Percentiles rank a stretch among this genome's conserved stretches.
These are phyloP conservation scores for Otus sunia DNA, from an alignment of 2,113 vertebrate species.

Conservation along the genomic window DNA sequence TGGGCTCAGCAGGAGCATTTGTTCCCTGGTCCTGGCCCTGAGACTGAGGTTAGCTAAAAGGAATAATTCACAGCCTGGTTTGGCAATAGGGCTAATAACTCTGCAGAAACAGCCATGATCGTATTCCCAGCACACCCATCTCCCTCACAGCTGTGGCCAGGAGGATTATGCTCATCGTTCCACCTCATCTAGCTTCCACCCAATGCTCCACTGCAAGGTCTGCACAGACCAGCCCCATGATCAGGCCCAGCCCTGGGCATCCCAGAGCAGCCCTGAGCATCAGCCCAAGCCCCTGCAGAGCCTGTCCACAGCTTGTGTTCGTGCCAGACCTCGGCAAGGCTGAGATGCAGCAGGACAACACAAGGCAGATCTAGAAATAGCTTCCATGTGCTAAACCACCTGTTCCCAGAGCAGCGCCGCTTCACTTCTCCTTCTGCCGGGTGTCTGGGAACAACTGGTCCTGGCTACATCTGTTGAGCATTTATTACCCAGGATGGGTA, in stretches of 20 bases:
- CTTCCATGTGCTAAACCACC: conserved; percentile 44
- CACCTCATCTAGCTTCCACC: background rate
- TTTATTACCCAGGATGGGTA: background rate
- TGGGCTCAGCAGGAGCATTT: background rate
- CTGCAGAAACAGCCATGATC: background rate
- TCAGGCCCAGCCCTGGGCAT: background rate
- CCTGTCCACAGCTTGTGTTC: rapidly evolving
- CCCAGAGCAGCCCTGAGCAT: background rate
- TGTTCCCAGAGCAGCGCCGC: conserved; percentile 2
- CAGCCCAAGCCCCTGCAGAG: background rate
- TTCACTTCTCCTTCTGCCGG: background rate
- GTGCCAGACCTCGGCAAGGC: background rate
- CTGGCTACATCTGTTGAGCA: conserved; percentile 1
- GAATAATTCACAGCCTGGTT: background rate
- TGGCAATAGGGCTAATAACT: background rate
- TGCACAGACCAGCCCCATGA: background rate
- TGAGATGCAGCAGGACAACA: background rate
- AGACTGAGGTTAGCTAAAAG: background rate
- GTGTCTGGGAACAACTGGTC: conserved; percentile 17
- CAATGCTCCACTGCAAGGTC: background rate
- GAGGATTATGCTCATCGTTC: background rate
- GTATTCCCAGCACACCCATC: background rate
- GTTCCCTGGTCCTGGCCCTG: background rate
- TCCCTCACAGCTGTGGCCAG: background rate
- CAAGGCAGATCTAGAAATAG: conserved; percentile 56